A percentile compares a stretch with the other conserved stretches of the same genome.
Evolutionary conservation across 2,797 vertebrate genomes (phyloP).

Genomic region (Etheostoma perlongum): DNA sequence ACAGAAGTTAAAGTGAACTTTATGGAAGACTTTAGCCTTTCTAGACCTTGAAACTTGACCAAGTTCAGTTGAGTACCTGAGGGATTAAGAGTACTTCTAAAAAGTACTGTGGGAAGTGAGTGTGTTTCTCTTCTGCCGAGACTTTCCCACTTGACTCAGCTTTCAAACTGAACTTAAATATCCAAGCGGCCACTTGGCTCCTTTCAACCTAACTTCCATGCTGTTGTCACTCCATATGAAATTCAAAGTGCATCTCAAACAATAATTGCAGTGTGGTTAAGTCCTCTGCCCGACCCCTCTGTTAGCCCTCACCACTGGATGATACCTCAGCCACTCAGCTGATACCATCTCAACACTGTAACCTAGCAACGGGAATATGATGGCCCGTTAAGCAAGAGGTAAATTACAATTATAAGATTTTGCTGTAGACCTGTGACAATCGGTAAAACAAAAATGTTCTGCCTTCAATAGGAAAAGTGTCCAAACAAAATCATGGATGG

Average conservation of each 20-base stretch:
- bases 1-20: not conserved
- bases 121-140: conserved; percentile 18
- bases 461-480: not conserved
- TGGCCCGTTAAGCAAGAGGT: not conserved
- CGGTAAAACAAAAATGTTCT: not conserved
- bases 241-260: conserved; percentile 23
- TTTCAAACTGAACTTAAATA: conserved; percentile 2
- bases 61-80: conserved; percentile 7
- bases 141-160: conserved; percentile 21
- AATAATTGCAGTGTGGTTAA: conserved; percentile 28
- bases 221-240: conserved; percentile 2
- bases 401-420: not conserved
- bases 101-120: conserved; percentile 12
- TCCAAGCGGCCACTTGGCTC: not conserved
- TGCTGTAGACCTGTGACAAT: not conserved
- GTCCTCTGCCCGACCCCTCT: conserved; percentile 16
- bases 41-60: conserved; percentile 4
- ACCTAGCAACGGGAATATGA: conserved; percentile 45
- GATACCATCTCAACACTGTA: conserved; percentile 20
- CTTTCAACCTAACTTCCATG: conserved; percentile 23
- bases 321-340: conserved; percentile 14
- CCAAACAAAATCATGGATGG: not conserved
- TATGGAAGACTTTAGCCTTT: conserved; percentile 5
- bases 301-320: conserved; percentile 11
- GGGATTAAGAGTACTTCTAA: conserved; percentile 26